Evolutionary conservation across 2,113 vertebrate genomes (phyloP), one percentile per base, ranked within the genome.

Genomic region (Tangachromis dhanisi): DNA sequence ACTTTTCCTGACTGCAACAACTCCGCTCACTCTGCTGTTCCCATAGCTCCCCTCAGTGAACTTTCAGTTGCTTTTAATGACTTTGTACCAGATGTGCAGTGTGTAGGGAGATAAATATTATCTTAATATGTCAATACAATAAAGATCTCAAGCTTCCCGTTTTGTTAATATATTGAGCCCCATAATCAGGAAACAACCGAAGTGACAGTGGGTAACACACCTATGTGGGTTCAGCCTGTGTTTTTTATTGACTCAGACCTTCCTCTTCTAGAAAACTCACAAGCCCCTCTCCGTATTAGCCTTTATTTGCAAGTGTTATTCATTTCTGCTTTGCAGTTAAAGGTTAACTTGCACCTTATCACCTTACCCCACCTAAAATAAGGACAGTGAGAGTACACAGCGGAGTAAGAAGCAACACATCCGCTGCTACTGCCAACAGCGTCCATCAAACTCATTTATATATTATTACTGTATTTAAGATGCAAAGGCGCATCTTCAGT

Each of bases 1-100:
- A 95, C 83, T 90, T 85, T 94, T 94, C 94, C 95, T 95, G 86
- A 49, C 85, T 83, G 86, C 4, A 35, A 81, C 83, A n/a, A 89
- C 59, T 86, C 89, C 55, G 5, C 89, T 59, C 82, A 80, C 38
- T 54, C 31, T 88, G 16, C 42, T 51, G 31, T 83, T 10, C 29
- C 87, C 57, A 31, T 45, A 53, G 84, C 40, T 86, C 86, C 86
- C 73, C 81, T 68, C 63, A 47, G 14, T 73, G 86, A 89, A 83
- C 80, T 66, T 55, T 38, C 68, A 78, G 21, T 71, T 68, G 79
- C 87, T 29, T 89, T 92, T 87, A 90, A 78, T 12, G 26, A 92
- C 35, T 26, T 59, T 10, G 33, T 9, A 61, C 19, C 8, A 3
- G 17, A 38, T 51, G 19, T 66, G 33, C 33, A 68, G 10, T 68